These are phyloP conservation scores for Anhinga rufa DNA, from an alignment of 2,113 vertebrate species.

Conservation along the genomic window DNA sequence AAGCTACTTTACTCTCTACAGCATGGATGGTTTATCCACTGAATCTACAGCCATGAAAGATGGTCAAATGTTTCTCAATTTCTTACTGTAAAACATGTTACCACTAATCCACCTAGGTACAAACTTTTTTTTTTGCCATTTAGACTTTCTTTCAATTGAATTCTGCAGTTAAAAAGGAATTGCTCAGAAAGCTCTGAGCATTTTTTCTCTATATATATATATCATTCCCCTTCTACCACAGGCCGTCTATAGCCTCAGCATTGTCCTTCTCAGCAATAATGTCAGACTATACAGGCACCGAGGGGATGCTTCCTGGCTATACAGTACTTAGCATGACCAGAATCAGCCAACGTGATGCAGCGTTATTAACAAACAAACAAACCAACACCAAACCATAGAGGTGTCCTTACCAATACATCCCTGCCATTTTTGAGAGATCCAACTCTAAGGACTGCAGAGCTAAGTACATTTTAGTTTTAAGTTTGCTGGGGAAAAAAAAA, in stretches of 20 bases:
- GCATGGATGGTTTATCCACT: background rate
- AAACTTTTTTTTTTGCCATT: background rate
- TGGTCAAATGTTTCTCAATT: background rate
- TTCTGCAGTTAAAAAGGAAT: background rate
- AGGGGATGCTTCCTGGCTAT: background rate
- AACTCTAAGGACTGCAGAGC: slow-evolving; percentile 95
- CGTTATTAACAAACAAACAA: background rate
- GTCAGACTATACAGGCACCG: background rate
- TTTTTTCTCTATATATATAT: background rate
- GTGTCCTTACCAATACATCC: slow-evolving; percentile 90
- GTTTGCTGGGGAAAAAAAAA: slow-evolving; percentile 78
- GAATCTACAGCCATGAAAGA: background rate
- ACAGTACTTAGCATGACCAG: background rate
- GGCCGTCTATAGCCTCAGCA: background rate
- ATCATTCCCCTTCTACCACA: background rate
- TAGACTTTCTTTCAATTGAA: background rate
- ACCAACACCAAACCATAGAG: background rate
- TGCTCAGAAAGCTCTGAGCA: background rate
- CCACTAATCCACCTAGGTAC: background rate
- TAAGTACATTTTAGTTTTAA: slow-evolving; percentile 98
- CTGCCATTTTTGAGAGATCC: slow-evolving; percentile 97
- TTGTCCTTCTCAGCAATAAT: background rate
- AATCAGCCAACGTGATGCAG: background rate
- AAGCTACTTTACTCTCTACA: background rate
- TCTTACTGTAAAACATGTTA: background rate